Base-by-base conservation (phyloP, 1,140 invertebrate species). In the Drosophila ercepeae region DNA sequence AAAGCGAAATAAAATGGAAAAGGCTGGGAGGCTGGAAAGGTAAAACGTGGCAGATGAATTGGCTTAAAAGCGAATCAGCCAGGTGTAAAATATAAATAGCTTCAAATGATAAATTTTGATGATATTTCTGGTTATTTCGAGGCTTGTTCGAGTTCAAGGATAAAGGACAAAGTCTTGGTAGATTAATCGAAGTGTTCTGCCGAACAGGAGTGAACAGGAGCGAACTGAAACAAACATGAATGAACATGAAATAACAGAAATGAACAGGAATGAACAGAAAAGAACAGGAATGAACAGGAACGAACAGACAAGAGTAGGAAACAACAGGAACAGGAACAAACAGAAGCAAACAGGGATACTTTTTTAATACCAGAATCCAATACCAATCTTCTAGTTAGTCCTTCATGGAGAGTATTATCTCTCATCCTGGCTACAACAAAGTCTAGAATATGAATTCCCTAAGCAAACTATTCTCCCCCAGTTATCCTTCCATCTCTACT, bases 71-170 rank as follows among this genome's bases (percentile, higher is more conserved):
- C 68, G n/a, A n/a, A n/a, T 70, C 55, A 83, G 78, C 68, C 71
- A 83, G 75, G 68, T 77, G 83, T 76, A 55, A 74, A 88, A 78
- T 78, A 76, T 78, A 89, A 77, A 79, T 76, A 74, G 55, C 67
- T 6, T 34, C 14, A 78, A 58, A 74, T 73, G 71, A 78, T 60
- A 64, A 61, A n/a, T n/a, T n/a, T n/a, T n/a, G n/a, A n/a, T n/a
- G 50, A 77, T 65, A 59, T 70, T 14, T 39, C 32, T 39, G 16
- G n/a, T 8, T 7, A 1, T 6, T 16, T 34, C 23, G 6, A 14
- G 18, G 2, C 8, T 13, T 55, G 16, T 60, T 54, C 21, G n/a
- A 21, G 34, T 8, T 52, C 57, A 41, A n/a, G n/a, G n/a, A 27
- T 53, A 27, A n/a, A 23, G 11, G 1, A 60, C 23, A 41, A 41